Conservation (phyloP, 1,140 invertebrate species). For the Eumaeus atala region DNA sequence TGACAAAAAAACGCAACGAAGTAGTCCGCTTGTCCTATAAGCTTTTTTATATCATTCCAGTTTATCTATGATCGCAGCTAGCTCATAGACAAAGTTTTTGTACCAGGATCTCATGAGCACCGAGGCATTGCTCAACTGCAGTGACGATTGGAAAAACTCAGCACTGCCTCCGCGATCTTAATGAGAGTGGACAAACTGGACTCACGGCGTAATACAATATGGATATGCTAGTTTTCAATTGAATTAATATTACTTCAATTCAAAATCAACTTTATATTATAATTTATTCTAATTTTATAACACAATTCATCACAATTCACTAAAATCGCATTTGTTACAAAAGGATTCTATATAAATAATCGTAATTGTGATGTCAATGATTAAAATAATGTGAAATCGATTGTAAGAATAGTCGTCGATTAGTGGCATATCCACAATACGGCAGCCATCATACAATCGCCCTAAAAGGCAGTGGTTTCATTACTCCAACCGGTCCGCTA, state of each 20-base stretch:
- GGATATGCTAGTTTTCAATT: slow-evolving; percentile 31
- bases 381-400: slow-evolving; percentile 8
- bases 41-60: neutral
- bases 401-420: neutral
- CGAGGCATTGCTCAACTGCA: slow-evolving; percentile 35
- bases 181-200: slow-evolving; percentile 71
- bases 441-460: slow-evolving; percentile 47
- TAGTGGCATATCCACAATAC: slow-evolving; percentile 39
- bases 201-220: slow-evolving; percentile 36
- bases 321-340: too few species aligned
- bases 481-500: slow-evolving; percentile 53
- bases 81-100: slow-evolving; percentile 47
- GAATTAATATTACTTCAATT: neutral
- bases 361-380: neutral
- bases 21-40: too few species aligned
- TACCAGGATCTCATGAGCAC: slow-evolving; percentile 50
- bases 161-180: slow-evolving; percentile 52
- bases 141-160: slow-evolving; percentile 56
- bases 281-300: too few species aligned
- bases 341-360: neutral
- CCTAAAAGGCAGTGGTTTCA: slow-evolving; percentile 64
- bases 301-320: too few species aligned
- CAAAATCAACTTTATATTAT: too few species aligned
- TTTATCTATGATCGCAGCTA: slow-evolving; percentile 65
- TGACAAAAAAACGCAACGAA: too few species aligned